Evolutionary conservation across 2,113 vertebrate species (phyloP), one percentile per base, ranked within the genome.

Genomic region (Siniperca knerii): DNA sequence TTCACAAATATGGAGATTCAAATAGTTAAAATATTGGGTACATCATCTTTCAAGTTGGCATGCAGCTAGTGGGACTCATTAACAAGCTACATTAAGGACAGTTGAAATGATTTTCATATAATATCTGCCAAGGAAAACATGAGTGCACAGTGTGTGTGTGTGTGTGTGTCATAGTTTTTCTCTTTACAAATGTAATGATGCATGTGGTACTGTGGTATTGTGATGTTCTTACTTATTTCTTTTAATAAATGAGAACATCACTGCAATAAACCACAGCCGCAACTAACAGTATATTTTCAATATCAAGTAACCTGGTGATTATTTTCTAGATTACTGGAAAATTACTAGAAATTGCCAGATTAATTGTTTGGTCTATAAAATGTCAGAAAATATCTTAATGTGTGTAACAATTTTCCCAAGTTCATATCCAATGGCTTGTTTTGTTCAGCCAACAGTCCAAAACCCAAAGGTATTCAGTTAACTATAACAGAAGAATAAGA

Each of bases 161-260:
- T 44, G 46, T 15, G 21, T 57, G 23, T 58, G 52, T 77, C 57
- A 72, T 4, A 61, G 23, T 72, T 74, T 76, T 82, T 29, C n/a
- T 70, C 10, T 74, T 65, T 37, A 23, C 21, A 64, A 58, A 79
- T 20, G 1, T 18, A 29, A 68, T 9, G 18, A 8, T 25, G 20
- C 50, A 8, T 54, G 21, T 40, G 11, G 10, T 54, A 1, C 8
- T 54, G 21, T 40, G 6, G 10, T 54, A 1, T 21, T 21, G 52
- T 21, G 18, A 21, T 21, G 18, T 8, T 52, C 46, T 50, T 16
- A 50, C 12, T 50, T 50, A 18, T 54, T 40, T 40, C 20, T 44
- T 60, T 18, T 42, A 35, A 15, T 48, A 35, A 23, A 75, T 44
- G 9, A 33, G 25, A 21, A 12, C 25, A 20, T 13, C 18, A 25